Conservation (phyloP, 2,113 vertebrate species). For the Clarias gariepinus region DNA sequence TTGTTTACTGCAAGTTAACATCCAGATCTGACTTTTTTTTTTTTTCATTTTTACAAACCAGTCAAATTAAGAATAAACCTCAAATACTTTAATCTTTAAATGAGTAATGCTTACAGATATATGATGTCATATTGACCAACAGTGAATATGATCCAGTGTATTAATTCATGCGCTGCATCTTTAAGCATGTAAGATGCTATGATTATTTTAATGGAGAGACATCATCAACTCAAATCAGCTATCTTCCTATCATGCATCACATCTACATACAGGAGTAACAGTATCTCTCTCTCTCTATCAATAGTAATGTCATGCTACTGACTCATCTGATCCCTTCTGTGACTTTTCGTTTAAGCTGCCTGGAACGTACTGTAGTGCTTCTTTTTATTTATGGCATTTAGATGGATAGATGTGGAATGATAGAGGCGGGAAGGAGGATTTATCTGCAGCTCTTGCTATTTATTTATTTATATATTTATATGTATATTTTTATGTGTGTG, state of each 20-base stretch:
- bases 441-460: neutral
- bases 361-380: neutral
- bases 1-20: neutral
- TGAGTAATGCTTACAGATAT: neutral
- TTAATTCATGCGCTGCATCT: neutral
- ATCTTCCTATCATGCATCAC: neutral
- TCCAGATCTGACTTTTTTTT: neutral
- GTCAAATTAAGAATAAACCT: neutral
- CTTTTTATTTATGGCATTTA: constrained; percentile 6
- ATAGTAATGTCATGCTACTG: neutral
- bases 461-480: neutral
- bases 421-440: neutral
- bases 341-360: neutral
- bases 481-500: neutral
- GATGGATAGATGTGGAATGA: neutral
- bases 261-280: neutral
- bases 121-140: neutral
- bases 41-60: neutral
- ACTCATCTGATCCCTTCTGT: neutral
- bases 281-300: neutral
- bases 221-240: neutral
- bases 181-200: neutral
- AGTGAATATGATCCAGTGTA: neutral
- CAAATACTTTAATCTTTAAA: neutral
- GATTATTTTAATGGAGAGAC: neutral